These are phyloP conservation scores for Scaptodrosophila lebanonensis DNA, from an alignment of 1,140 invertebrate species.

Conservation along the genomic window DNA sequence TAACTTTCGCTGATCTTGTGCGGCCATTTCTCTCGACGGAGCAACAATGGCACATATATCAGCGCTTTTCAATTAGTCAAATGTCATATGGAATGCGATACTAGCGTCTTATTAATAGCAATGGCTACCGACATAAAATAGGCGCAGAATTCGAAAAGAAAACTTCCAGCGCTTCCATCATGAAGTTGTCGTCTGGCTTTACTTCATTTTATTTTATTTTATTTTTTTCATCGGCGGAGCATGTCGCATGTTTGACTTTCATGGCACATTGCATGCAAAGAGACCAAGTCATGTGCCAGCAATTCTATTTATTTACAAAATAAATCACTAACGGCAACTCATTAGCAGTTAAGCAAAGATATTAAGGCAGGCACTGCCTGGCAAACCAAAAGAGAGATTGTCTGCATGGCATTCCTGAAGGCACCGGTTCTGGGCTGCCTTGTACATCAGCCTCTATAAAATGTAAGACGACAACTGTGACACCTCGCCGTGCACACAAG, in stretches of 20 bases:
- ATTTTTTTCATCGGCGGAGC: neutral
- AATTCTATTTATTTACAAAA: conserved; percentile 75
- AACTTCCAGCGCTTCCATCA: conserved; percentile 14
- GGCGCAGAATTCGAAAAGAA: conserved; percentile 6
- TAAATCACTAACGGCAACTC: conserved; percentile 75
- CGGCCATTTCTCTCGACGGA: no score
- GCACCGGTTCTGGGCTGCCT: no score
- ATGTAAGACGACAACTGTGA: conserved; percentile 15
- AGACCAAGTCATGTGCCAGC: conserved; percentile 49
- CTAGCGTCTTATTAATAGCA: conserved; percentile 58
- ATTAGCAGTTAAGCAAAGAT: conserved; percentile 74
- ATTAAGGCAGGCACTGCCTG: conserved; percentile 41
- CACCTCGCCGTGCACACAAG: conserved; percentile 28
- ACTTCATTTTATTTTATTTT: conserved; percentile 2
- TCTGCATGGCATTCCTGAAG: conserved; percentile 55
- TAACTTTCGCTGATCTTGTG: conserved; percentile 63
- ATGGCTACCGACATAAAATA: conserved; percentile 19
- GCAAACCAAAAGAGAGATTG: conserved; percentile 60
- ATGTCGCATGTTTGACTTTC: conserved; percentile 25
- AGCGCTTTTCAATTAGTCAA: conserved; percentile 71
- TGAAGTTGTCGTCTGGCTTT: neutral
- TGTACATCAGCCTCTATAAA: neutral
- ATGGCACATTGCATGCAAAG: conserved; percentile 68
- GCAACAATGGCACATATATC: conserved; percentile 50
- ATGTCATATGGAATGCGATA: conserved; percentile 62